A percentile compares a stretch with the other conserved stretches of the same genome.
These are phyloP conservation scores for Procambarus virginalis DNA, from an alignment of 1,140 invertebrate genomes.

Conservation along the genomic window DNA sequence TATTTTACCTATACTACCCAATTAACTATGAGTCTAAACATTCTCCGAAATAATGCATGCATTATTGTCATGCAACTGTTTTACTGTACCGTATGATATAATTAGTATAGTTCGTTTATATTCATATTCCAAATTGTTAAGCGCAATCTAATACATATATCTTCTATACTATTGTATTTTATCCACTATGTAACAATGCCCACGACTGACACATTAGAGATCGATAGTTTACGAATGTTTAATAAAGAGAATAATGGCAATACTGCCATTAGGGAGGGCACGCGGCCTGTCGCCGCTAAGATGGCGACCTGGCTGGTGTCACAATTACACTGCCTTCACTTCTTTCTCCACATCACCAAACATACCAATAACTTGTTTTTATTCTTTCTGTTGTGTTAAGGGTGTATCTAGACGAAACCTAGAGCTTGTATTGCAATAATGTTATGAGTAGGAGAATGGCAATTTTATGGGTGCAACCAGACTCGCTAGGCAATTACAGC, in stretches of 20 bases:
- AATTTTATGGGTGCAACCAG: neutral
- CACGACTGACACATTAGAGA: neutral
- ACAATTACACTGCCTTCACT: neutral
- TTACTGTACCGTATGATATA: neutral
- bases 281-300: neutral
- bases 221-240: neutral
- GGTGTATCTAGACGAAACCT: neutral
- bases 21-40: neutral
- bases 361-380: neutral
- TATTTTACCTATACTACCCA: too few species aligned
- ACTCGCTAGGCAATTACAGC: constrained; percentile 11
- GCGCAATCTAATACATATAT: neutral
- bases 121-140: neutral
- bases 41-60: neutral
- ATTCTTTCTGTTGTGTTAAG: too few species aligned
- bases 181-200: neutral
- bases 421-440: neutral
- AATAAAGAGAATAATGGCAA: neutral
- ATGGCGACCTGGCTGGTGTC: neutral
- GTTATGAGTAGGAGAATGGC: neutral
- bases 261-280: neutral
- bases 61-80: neutral
- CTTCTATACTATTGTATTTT: neutral
- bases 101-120: neutral
- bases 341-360: neutral